A percentile compares a stretch with the other conserved stretches of the same genome.
Conservation (phyloP, 2,888 invertebrate genomes). For the Leptopilina drosophilae region DNA sequence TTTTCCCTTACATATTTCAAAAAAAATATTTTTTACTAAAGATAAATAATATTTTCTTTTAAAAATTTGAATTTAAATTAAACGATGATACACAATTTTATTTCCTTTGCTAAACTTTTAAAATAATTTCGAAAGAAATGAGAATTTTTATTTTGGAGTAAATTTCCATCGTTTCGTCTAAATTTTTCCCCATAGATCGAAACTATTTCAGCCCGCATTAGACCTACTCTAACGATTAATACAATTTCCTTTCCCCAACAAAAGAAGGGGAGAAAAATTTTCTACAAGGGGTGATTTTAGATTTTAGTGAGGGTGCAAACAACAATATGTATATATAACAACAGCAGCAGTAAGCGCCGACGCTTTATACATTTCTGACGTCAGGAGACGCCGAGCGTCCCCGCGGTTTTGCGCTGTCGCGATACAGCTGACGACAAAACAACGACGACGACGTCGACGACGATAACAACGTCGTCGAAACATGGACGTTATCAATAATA, state of each 20-base stretch:
- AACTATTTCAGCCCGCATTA: not conserved
- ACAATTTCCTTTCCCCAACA: not conserved
- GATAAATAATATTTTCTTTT: no score
- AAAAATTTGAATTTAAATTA: no score
- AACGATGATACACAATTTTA: no score
- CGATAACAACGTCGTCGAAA: slow-evolving; percentile 59
- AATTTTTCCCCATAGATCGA: no score
- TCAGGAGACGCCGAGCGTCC: slow-evolving; percentile 55
- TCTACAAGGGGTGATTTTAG: slow-evolving; percentile 12
- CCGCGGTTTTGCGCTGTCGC: slow-evolving; percentile 56
- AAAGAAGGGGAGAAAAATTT: not conserved
- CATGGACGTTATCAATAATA: slow-evolving; percentile 64
- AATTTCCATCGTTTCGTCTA: no score
- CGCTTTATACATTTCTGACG: slow-evolving; percentile 49
- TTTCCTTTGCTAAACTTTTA: no score
- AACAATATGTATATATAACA: not conserved
- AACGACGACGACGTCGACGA: slow-evolving; percentile 40
- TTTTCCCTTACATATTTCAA: no score
- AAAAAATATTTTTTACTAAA: no score
- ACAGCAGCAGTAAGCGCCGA: slow-evolving; percentile 37
- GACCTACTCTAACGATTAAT: not conserved
- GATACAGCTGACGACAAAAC: no score
- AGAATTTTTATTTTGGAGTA: no score
- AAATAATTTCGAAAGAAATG: no score
- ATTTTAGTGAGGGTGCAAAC: slow-evolving; percentile 27